Base-by-base conservation (phyloP, 2,797 vertebrate species). In the Linurgus olivaceus region DNA sequence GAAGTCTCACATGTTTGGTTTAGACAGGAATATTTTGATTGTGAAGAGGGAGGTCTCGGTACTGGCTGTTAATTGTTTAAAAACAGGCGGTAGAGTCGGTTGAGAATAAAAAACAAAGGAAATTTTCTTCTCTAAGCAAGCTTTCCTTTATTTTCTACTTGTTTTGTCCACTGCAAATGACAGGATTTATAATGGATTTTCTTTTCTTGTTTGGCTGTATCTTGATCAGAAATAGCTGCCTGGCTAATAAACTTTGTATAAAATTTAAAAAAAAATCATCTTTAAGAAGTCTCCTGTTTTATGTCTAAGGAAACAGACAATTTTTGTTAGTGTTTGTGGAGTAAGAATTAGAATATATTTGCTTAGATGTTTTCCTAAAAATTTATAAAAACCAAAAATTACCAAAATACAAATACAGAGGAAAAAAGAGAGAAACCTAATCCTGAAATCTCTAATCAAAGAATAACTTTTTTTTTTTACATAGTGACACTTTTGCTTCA, bases 41-140 rank as follows among this genome's bases (percentile, higher is more conserved):
- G 72, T 76, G 68, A 85, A 84, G 40, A 76, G 31, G 50, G 65
- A 86, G 70, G 29, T 21, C 79, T 65, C 54, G 67, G 86, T 74
- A 79, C 35, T 91, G n/a, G 45, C 28, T 61, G 67, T 67, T 76
- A 93, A 70, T 82, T 91, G 54, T 93, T 95, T 80, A 62, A 92
- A 88, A 94, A 59, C 18, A 68, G 1, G 24, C 5, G 4, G 20
- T 15, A 29, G 21, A 82, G 14, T 28, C 37, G 15, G 37, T 29
- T 61, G 25, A 92, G n/a, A 78, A 51, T 13, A 88, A 82, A 82
- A 88, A 93, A 38, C 63, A 94, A 76, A 68, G 28, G 68, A 76
- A 57, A 48, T 31, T 31, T 88, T 83, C 23, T 67, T 85, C 29
- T 65, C 31, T 72, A 72, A 78, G 82, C 28, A 78, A 83, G 20